Base-by-base conservation (phyloP, 2,113 vertebrate species). In the Ramphastos sulfuratus region DNA sequence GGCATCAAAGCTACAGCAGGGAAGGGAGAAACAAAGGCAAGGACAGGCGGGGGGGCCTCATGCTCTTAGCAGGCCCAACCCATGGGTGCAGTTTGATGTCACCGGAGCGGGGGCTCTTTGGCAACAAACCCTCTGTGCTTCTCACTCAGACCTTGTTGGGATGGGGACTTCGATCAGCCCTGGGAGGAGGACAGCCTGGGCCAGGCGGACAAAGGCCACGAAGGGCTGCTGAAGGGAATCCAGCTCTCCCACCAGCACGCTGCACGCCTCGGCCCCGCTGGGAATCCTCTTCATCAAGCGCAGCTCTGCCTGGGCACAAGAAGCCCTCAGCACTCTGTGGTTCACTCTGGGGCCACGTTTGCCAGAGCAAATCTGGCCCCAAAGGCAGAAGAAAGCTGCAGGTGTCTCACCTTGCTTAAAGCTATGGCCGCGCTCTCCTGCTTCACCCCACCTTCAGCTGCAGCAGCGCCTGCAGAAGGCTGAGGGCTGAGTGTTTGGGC, bases 271-370 rank as follows among this genome's bases (percentile, higher is more conserved):
- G 0, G 99, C 99, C 35, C 99, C 99, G 0, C 94, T 98, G 30
- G 99, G 99, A 12, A 99, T 99, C 89, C 99, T 99, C 97, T 99
- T 99, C 99, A 99, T 99, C 94, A 99, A 99, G 96, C 99, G 99
- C 92, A 98, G 97, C 93, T 99, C 99, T 67, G 99, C 98, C 99
- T 99, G 96, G 82, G 79, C 84, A 31, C 20, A 31, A 89, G 61
- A 71, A 67, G 14, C 8, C 55, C 28, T 27, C 55, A 56, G 55
- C 15, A 1, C 6, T 23, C 58, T 30, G 30, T 30, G 25, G 30
- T 7, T 10, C 5, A 0, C 30, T 37, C 37, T 37, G 37, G 37
- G 37, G 9, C 37, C 37, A 37, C 37, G 37, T 37, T 10, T 50
- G 23, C 18, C 15, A 23, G 65, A 63, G n/a, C n/a, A 13, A 21